Conservation (phyloP, 2,888 invertebrate genomes). For the Phyllotreta striolata region DNA sequence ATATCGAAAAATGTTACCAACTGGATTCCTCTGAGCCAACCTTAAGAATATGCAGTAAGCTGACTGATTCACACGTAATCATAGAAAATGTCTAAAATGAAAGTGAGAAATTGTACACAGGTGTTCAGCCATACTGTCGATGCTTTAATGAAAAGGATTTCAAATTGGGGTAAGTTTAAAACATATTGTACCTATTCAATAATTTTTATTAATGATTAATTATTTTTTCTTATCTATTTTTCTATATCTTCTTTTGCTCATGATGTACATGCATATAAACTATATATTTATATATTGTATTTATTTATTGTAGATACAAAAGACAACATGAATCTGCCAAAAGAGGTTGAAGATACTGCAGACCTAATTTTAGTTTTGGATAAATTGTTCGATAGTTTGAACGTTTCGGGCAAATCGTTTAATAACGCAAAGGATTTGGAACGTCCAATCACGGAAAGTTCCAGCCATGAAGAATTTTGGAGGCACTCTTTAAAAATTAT, state of each 20-base stretch:
- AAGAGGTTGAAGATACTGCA: conserved; percentile 34
- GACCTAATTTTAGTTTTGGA: conserved; percentile 39
- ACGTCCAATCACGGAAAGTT: conserved; percentile 25
- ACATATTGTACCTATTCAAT: not conserved
- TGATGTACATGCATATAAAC: too few species aligned
- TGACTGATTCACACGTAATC: conserved; percentile 39
- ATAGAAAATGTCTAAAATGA: conserved; percentile 43
- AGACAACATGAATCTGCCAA: conserved; percentile 20
- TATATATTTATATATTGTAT: too few species aligned
- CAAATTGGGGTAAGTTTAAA: conserved; percentile 34
- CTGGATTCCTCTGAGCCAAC: conserved; percentile 14
- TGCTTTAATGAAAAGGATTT: conserved; percentile 35
- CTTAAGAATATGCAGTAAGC: conserved; percentile 30
- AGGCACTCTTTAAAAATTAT: conserved; percentile 24
- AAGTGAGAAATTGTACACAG: conserved; percentile 39
- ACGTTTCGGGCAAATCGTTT: conserved; percentile 22
- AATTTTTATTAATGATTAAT: not conserved
- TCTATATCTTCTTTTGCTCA: too few species aligned
- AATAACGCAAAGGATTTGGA: conserved; percentile 33
- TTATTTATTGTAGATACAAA: conserved; percentile 32
- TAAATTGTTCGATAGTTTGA: conserved; percentile 37
- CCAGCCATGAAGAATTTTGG: conserved; percentile 37
- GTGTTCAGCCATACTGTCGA: conserved; percentile 39
- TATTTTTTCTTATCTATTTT: too few species aligned
- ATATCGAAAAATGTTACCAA: conserved; percentile 21